Conservation (phyloP, 2,797 vertebrate species). For the Spinus olivaceus region DNA sequence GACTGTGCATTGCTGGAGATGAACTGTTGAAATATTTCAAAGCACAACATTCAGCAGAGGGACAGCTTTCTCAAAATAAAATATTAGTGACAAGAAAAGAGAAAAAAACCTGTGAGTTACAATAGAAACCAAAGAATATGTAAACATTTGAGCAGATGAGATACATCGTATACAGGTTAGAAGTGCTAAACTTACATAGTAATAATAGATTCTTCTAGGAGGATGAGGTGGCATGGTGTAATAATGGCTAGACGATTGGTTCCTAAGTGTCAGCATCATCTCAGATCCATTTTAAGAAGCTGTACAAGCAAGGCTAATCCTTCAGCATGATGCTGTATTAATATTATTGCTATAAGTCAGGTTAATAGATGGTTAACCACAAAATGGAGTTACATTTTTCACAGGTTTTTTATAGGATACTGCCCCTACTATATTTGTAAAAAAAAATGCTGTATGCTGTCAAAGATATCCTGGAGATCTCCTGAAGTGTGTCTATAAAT, state of each 20-base stretch:
- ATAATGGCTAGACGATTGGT: background rate
- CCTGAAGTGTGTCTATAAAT: background rate
- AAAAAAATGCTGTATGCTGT: background rate
- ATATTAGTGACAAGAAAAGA: background rate
- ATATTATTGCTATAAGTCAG: background rate
- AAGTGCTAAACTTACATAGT: background rate
- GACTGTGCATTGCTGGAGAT: background rate
- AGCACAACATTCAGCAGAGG: background rate
- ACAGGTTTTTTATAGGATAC: background rate
- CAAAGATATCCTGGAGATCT: background rate
- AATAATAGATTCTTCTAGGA: background rate
- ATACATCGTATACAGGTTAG: background rate
- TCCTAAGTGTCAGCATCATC: background rate
- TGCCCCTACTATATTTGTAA: too few relatives aligned
- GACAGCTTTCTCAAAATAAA: background rate
- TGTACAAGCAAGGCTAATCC: background rate
- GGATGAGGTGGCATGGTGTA: background rate
- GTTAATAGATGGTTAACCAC: background rate
- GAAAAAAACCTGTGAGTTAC: background rate
- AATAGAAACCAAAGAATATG: background rate
- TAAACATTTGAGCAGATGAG: background rate
- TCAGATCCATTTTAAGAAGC: background rate
- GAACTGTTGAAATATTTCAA: background rate
- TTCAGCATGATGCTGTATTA: background rate
- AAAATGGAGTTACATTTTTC: background rate